Conservation (phyloP, 2,888 invertebrate genomes). For the Nebria salina region DNA sequence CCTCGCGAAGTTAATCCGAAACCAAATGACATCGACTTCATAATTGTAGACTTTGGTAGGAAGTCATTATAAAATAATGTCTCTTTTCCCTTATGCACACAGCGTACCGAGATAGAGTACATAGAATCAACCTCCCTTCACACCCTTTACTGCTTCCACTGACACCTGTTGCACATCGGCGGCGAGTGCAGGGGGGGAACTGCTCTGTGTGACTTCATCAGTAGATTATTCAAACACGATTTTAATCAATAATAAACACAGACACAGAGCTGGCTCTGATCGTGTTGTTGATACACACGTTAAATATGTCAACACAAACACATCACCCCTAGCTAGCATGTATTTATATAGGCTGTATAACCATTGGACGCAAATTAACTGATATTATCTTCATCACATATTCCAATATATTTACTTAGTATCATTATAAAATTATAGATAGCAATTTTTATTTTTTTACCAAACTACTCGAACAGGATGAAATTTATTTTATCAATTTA, state of each 20-base stretch:
- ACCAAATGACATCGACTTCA: not conserved
- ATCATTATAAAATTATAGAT: not conserved
- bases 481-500: too few relatives aligned
- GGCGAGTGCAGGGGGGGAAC: not conserved
- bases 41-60: not conserved
- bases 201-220: conserved; percentile 27
- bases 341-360: not conserved
- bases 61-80: not conserved
- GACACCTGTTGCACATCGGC: not conserved
- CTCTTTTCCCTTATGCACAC: not conserved
- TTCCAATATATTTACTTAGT: not conserved
- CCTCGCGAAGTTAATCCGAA: not conserved
- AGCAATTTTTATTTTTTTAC: not conserved
- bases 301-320: conserved; percentile 21
- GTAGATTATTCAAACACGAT: conserved; percentile 28
- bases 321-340: not conserved
- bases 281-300: conserved; percentile 16
- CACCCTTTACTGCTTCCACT: not conserved
- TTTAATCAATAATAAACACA: conserved; percentile 30
- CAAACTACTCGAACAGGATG: too few relatives aligned
- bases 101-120: not conserved
- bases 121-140: not conserved
- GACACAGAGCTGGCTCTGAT: not conserved
- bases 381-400: not conserved
- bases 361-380: not conserved